Base-by-base conservation (phyloP, 2,888 invertebrate species). In the Thymelicus acteon region DNA sequence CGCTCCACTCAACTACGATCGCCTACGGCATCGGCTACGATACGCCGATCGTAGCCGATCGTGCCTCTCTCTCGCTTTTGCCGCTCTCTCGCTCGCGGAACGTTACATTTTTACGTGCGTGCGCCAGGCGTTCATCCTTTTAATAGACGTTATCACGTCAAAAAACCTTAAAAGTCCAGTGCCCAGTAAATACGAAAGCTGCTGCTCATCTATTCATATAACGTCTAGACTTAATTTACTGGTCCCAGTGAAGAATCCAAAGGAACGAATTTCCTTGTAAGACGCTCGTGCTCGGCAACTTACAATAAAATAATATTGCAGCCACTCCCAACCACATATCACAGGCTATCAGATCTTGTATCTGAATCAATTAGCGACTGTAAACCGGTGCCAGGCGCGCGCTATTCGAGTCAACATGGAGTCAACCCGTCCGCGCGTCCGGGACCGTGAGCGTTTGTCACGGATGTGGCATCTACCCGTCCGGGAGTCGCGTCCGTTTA, bases 381-480 rank as follows among this genome's bases (percentile, higher is more conserved):
- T 52, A 64, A 13, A 10, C 47, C 40, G 49, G 67, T 67, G 52
- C 67, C 67, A 67, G 67, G 60, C 67, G 61, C 61, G 48, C 24
- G n/a, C n/a, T 8, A 40, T 52, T 40, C 67, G 52, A 1, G 40
- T 40, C 40, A 19, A 19, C 19, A 31, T 31, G 31, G 52, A 54
- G 2, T 54, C 52, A 24, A 24, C 52, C 24, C 8, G 12, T 24
- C 24, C 13, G 58, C 24, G 8, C 6, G 57, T 40, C 8, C 24
- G 24, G 12, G 48, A 12, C 37, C 0, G 49, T 7, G 10, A 8
- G 24, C 39, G 54, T 37, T 62, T n/a, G 57, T 39, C 12, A 74
- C 89, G 91, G 92, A 91, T 88, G 89, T 87, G 89, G 89, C 85
- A 86, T 84, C 84, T 78, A 78, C 88, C 91, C 89, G 87, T 86